A percentile compares a stretch with the other conserved stretches of the same genome.
Evolutionary conservation across 1,140 invertebrate species (phyloP).

Genomic region (Ladona fulva): DNA sequence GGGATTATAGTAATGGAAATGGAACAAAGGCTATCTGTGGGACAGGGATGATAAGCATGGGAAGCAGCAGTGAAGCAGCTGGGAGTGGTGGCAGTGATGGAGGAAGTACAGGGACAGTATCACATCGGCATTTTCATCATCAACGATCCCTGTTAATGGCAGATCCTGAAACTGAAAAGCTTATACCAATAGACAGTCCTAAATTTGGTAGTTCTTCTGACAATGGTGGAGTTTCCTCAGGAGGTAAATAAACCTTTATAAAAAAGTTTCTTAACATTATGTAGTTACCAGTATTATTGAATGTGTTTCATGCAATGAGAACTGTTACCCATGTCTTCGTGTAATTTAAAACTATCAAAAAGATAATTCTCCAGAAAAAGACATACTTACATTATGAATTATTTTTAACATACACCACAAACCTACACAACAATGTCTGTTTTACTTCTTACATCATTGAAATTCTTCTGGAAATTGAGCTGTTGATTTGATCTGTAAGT

Average conservation of each 20-base stretch:
- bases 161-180: neutral
- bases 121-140: neutral
- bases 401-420: no score
- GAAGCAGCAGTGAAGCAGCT: neutral
- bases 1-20: neutral
- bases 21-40: neutral
- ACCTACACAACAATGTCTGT: no score
- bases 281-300: no score
- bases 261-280: no score
- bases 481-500: no score
- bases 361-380: no score
- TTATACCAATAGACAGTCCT: neutral
- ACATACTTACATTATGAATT: no score
- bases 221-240: neutral
- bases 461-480: no score
- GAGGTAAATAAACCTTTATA: neutral
- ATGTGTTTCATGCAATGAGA: no score
- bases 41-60: neutral
- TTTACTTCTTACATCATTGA: no score
- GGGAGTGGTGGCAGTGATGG: neutral
- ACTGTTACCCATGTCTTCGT: no score
- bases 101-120: neutral
- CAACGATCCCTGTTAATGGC: neutral
- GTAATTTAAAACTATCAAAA: no score
- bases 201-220: neutral